Evolutionary conservation across 64 coral and sea anemone genomes (phyloP).

Genomic region (Anthopleura sola): DNA sequence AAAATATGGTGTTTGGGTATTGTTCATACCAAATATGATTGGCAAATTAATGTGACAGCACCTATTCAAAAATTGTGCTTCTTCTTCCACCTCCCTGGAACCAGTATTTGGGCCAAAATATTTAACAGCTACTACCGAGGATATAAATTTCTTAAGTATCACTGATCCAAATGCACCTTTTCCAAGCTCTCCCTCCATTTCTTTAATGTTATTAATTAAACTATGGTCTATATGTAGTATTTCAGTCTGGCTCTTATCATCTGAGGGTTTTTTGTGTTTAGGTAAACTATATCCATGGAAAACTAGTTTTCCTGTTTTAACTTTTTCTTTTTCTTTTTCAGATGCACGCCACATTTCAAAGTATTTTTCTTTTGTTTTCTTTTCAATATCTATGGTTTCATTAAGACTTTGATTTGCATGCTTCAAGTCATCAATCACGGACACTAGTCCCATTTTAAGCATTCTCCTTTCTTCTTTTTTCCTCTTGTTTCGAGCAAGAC

Average conservation of each 20-base stretch:
- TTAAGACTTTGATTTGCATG: slow-evolving; percentile 31
- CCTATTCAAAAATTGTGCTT: slow-evolving; percentile 5
- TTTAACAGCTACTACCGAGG: not conserved
- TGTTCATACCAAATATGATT: slow-evolving; percentile 27
- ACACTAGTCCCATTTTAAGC: slow-evolving; percentile 25
- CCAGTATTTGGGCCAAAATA: too few species aligned
- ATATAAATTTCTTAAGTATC: slow-evolving; percentile 9
- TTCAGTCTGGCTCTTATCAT: not conserved
- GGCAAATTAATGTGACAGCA: slow-evolving; percentile 43
- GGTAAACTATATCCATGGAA: not conserved
- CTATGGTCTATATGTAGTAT: slow-evolving; percentile 1
- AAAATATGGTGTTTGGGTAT: not conserved
- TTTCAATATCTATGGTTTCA: slow-evolving; percentile 33
- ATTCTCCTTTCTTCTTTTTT: slow-evolving; percentile 47
- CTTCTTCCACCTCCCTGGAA: not conserved
- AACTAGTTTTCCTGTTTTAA: slow-evolving; percentile 10
- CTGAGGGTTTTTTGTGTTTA: not conserved
- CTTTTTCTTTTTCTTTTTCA: slow-evolving; percentile 49
- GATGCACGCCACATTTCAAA: slow-evolving; percentile 66
- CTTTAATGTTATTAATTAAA: not conserved
- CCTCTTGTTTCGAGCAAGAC: slow-evolving; percentile 43
- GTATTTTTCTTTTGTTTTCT: slow-evolving; percentile 54
- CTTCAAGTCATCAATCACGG: slow-evolving; percentile 20
- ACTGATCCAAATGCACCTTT: slow-evolving; percentile 20
- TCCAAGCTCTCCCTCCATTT: not conserved